Percentiles rank a stretch among this genome's conserved stretches.
Conservation (phyloP, 2,797 vertebrate species). For the Notamacropus eugenii region DNA sequence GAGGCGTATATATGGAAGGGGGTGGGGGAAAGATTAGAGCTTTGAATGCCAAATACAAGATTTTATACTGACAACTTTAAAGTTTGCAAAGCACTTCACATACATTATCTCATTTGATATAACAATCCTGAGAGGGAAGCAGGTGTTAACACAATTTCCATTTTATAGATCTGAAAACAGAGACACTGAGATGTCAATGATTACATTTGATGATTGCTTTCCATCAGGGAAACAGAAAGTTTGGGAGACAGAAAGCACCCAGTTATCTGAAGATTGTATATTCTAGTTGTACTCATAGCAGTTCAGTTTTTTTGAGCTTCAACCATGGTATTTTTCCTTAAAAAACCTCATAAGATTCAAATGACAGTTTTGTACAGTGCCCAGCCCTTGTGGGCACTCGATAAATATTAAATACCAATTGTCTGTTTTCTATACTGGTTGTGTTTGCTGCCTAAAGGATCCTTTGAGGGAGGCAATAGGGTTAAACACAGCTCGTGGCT, state of each 20-base stretch:
- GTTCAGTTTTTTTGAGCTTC: conserved; percentile 48
- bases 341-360: conserved; percentile 57
- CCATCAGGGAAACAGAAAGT: conserved; percentile 49
- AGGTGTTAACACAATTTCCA: neutral
- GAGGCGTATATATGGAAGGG: neutral
- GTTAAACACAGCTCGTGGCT: conserved; percentile 35
- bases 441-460: conserved; percentile 50
- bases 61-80: neutral
- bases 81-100: neutral
- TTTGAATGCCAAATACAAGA: neutral
- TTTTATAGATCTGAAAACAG: neutral
- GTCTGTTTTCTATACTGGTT: conserved; percentile 41
- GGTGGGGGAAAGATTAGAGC: neutral
- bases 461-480: conserved; percentile 37
- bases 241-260: conserved; percentile 42
- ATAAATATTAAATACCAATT: conserved; percentile 61
- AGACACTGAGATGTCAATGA: neutral
- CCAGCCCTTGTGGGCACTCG: conserved; percentile 38
- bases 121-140: neutral
- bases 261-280: conserved; percentile 67
- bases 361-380: neutral
- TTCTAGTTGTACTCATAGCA: conserved; percentile 39
- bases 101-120: neutral
- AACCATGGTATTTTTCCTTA: neutral
- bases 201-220: conserved; percentile 34